These are phyloP conservation scores for Protodeltote pygarga DNA, from an alignment of 2,888 invertebrate species.

Conservation along the genomic window DNA sequence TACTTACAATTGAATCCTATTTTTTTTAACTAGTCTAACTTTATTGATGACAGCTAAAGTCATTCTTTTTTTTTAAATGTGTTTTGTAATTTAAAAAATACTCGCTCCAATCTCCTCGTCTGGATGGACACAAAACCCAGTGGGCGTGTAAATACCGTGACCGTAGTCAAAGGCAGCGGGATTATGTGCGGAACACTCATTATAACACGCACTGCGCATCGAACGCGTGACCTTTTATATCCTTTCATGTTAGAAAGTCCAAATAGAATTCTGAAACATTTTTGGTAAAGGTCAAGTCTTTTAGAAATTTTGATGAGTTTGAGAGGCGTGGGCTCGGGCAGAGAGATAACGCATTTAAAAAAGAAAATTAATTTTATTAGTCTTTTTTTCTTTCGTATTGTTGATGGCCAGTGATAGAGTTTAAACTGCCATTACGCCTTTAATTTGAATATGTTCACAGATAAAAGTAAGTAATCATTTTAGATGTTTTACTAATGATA, in stretches of 20 bases:
- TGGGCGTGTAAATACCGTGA: conserved; percentile 30
- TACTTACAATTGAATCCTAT: no score
- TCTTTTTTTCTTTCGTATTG: no score
- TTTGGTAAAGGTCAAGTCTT: conserved; percentile 2
- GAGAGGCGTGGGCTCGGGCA: not conserved
- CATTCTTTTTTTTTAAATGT: no score
- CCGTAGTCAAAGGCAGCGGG: conserved; percentile 12
- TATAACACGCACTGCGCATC: conserved; percentile 7
- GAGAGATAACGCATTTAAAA: not conserved
- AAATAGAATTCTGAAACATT: not conserved
- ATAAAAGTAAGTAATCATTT: no score
- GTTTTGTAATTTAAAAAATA: not conserved
- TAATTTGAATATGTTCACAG: no score
- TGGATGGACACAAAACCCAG: not conserved
- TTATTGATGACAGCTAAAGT: no score
- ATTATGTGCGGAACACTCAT: conserved; percentile 4
- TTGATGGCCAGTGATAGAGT: no score
- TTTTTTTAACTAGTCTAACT: no score
- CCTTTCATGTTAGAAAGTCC: conserved; percentile 11
- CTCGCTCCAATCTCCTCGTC: conserved; percentile 2
- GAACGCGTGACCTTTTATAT: conserved; percentile 17
- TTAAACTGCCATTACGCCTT: no score
- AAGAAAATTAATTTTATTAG: no score
- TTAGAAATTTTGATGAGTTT: not conserved
- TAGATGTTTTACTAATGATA: no score